phyloP scores from a whole-genome alignment of 2,797 vertebrate species.

The Calcarius lapponicus region DNA sequence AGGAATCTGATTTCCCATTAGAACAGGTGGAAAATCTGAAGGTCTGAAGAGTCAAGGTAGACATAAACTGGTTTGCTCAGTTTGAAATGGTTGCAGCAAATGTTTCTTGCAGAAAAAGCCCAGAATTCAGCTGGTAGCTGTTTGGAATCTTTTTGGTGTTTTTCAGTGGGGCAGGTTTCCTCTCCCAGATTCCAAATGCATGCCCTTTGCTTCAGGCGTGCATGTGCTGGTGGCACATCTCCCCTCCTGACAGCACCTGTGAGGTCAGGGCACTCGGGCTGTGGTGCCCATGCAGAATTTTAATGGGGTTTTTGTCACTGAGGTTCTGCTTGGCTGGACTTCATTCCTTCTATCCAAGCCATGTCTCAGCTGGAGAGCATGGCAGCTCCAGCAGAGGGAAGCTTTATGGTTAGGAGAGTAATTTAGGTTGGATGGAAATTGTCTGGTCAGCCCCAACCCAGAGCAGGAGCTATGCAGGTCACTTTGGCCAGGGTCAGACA shows the following conservation, averaged over 20 bases:
- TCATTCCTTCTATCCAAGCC: not conserved
- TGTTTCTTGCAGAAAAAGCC: not conserved
- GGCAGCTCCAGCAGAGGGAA: not conserved
- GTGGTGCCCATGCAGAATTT: not conserved
- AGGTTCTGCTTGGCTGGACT: not conserved
- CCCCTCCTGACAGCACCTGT: not conserved
- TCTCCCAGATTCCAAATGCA: not conserved
- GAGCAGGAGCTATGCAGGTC: rapidly evolving
- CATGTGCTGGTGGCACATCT: not conserved
- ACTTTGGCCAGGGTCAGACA: not conserved
- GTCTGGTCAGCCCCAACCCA: not conserved
- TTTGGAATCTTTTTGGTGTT: not conserved
- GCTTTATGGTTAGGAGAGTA: not conserved
- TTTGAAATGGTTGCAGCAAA: not conserved
- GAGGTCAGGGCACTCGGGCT: not conserved
- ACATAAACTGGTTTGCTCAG: not conserved
- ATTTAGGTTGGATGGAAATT: not conserved
- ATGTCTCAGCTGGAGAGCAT: not conserved
- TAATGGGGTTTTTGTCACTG: rapidly evolving
- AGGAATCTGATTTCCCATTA: not conserved
- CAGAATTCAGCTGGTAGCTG: not conserved
- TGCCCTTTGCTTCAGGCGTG: not conserved
- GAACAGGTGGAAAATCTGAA: not conserved
- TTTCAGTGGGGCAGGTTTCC: not conserved
- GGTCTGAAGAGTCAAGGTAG: not conserved